Evolutionary conservation across 2,888 invertebrate species (phyloP), one percentile per base, ranked within the genome.

Genomic region (Tenthredo mesomela): DNA sequence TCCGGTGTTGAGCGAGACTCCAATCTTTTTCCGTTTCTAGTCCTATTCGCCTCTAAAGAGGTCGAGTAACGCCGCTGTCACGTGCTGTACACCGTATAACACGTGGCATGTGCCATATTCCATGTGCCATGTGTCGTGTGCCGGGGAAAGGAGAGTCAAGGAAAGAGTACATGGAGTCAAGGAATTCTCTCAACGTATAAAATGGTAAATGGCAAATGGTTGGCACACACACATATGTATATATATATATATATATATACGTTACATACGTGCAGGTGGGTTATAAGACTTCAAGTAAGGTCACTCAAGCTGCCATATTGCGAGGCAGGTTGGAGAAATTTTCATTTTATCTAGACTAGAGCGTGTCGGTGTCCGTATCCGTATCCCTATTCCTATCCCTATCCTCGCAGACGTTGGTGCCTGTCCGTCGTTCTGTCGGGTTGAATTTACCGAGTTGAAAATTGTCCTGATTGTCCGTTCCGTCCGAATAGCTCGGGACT

Each of bases 391-490:
- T 29, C 65, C 1, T 67, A 18, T 65, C 29, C 65, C 65, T 65
- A 65, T 25, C 33, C 47, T 54, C 18, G 50, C 50, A 50, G 50
- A 77, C 77, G 77, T 47, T 77, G 25, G 50, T 77, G 61, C 9
- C 58, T 29, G 80, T 29, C 80, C 61, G 77, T 73, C 85, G 77
- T 65, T 80, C 80, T 65, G 75, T 37, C 84, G 71, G 82, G 82
- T 82, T 86, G 86, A 89, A 90, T 88, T 88, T 89, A 88, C 87
- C 86, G 89, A 88, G 86, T 88, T 86, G 80, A 80, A 65, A 80
- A 80, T 80, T 65, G 88, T 86, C 88, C 88, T 88, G 90, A 91
- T 90, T 91, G 90, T 89, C 89, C 88, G 88, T 88, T 88, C 88
- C 87, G 88, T 86, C 85, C 87, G 89, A 89, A 91, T 90, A 89